Base-by-base conservation (phyloP, 2,113 vertebrate genomes). In the Grantiella picta region DNA sequence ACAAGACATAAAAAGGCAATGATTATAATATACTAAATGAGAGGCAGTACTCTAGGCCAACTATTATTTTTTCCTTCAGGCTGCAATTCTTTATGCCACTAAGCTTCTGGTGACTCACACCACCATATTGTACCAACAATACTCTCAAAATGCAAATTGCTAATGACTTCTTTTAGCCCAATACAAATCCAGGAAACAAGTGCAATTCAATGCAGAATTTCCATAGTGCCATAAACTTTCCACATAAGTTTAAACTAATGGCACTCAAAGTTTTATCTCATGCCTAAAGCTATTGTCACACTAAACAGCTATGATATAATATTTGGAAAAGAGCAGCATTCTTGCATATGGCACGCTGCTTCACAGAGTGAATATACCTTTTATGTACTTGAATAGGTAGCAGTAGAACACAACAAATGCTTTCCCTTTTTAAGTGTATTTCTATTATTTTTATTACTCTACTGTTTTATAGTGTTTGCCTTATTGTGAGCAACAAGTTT, bases 71-170 rank as follows among this genome's bases (percentile, higher is more conserved):
- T 76, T 33, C 77, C 68, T 81, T 71, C 60, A 78, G 47, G 38
- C 64, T 91, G 33, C 22, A 50, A 77, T 73, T 94, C 36, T 63
- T 92, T n/a, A 70, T 56, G 80, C 40, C 77, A 72, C 49, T 71
- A 84, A 94, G 57, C 38, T 92, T 86, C 79, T 68, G 70, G 83
- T 95, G 95, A 95, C 70, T 97, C 86, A 95, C 61, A 89, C 24
- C 40, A 95, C 45, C 53, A 64, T 95, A 87, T 92, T 80, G 84
- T 65, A 92, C 40, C 70, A 94, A 89, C 40, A 87, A 72, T 45
- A n/a, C 23, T 84, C 65, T 87, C 73, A 95, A 89, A 96, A 92
- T 85, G 61, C 65, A 97, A 89, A 96, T 82, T 85, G 45, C 61
- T 92, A 95, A 94, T 72, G 72, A 68, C 65, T 89, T 94, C 72